Evolutionary conservation across 2,113 vertebrate genomes (phyloP), one percentile per base, ranked within the genome.

Genomic region (Stercorarius parasiticus): DNA sequence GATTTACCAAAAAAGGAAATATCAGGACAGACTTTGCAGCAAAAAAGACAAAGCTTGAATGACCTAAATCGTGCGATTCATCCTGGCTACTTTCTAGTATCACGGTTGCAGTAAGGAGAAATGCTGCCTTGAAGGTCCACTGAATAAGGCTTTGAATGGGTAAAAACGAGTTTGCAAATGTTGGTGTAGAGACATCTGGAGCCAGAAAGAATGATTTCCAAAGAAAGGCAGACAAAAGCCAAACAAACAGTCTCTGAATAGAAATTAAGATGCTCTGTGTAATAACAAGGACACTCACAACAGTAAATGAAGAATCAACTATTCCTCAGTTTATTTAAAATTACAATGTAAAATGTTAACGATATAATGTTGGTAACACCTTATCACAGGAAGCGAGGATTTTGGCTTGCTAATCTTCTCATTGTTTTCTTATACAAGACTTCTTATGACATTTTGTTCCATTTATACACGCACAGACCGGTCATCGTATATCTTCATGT

Each of bases 251-350:
- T 82, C 69, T 80, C 42, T 43, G 66, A 65, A 61, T 32, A 80
- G 45, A 80, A 91, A 32, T 32, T 19, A 67, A 76, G 47, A 77
- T 40, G 3, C 17, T 93, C 22, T 95, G 76, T 93, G 95, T 89
- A 87, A 85, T 93, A 86, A 83, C 11, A 20, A 38, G 53, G 42
- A 82, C 20, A 18, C n/a, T 45, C 58, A 73, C 11, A 88, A 47
- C 23, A 66, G 49, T 73, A 86, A 72, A 53, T 71, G 23, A 95
- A 81, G 50, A 84, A 81, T 52, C 36, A 77, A 43, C 13, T 32
- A 20, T 73, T 88, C 32, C 55, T 91, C 40, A 64, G 61, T 93
- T 96, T 93, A 91, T 93, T 91, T 85, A 65, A 96, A 93, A 95
- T 88, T 50, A 58, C 26, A 77, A 3, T 30, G n/a, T 85, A 65